Evolutionary conservation across 2,113 vertebrate genomes (phyloP).

Genomic region (Irena cyanogastra): DNA sequence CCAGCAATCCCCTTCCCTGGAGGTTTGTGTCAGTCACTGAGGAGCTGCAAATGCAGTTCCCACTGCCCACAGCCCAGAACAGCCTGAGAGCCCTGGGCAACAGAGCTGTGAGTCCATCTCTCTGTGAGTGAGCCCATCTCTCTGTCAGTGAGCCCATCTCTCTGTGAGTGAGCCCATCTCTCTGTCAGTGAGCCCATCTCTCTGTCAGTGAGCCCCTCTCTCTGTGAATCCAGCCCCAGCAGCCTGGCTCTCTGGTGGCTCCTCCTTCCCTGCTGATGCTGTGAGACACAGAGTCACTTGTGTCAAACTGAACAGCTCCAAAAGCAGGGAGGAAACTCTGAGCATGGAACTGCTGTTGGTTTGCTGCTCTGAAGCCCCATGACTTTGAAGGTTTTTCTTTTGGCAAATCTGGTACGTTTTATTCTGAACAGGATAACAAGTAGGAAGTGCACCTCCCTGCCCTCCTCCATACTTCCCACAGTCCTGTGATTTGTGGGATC

Average conservation of each 20-base stretch:
- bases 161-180: no score
- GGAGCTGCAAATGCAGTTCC: neutral
- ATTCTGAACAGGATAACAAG: neutral
- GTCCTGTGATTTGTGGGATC: neutral
- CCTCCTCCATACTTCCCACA: neutral
- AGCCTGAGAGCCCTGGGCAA: neutral
- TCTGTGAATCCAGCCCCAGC: neutral
- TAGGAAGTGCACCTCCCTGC: neutral
- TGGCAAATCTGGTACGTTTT: neutral
- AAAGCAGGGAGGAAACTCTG: neutral
- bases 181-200: no score
- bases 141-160: no score
- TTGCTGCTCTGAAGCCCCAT: neutral
- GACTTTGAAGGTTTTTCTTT: neutral
- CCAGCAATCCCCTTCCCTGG: neutral
- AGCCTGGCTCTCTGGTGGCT: neutral
- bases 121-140: no score
- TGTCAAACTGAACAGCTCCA: neutral
- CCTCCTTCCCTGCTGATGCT: neutral
- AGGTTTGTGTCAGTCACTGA: fast-evolving
- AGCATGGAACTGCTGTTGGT: neutral
- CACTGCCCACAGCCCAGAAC: fast-evolving
- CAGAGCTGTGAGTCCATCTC: no score
- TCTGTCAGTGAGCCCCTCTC: no score
- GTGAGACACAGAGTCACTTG: neutral